These are phyloP conservation scores for Ispidina picta DNA, from an alignment of 2,797 vertebrate species.

Conservation along the genomic window DNA sequence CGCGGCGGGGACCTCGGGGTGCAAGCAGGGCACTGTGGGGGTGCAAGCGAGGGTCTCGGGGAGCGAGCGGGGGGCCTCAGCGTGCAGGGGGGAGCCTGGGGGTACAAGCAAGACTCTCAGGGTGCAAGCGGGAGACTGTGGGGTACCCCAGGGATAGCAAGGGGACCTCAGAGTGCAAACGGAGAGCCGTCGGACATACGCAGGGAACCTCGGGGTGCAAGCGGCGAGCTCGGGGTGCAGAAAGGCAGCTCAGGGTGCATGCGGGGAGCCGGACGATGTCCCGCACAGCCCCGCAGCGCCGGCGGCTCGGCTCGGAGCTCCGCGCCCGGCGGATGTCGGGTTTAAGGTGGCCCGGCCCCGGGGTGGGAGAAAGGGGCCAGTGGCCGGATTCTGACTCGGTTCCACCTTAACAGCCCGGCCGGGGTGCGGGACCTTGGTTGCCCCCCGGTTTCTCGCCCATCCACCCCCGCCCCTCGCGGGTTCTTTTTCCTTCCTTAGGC, in stretches of 20 bases:
- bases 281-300: background rate
- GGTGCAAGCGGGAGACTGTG: too few species aligned
- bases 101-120: background rate
- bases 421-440: background rate
- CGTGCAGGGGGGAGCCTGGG: too few species aligned
- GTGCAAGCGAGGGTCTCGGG: background rate
- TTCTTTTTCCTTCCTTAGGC: background rate
- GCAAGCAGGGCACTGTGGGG: too few species aligned
- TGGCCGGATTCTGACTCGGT: background rate
- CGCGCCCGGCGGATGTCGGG: background rate
- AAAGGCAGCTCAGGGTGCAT: background rate
- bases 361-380: background rate
- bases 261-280: background rate
- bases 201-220: background rate
- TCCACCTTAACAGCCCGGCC: slow-evolving; percentile 55
- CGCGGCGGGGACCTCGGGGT: background rate
- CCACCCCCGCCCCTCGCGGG: background rate
- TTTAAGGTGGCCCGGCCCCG: slow-evolving; percentile 30
- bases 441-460: background rate
- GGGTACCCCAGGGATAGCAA: too few species aligned
- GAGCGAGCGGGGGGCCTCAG: too few species aligned
- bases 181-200: too few species aligned
- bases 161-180: background rate
- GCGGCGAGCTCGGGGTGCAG: background rate
- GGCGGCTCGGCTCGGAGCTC: background rate